Evolutionary conservation across 2,113 vertebrate genomes (phyloP).

Genomic region (Tamias sibiricus): DNA sequence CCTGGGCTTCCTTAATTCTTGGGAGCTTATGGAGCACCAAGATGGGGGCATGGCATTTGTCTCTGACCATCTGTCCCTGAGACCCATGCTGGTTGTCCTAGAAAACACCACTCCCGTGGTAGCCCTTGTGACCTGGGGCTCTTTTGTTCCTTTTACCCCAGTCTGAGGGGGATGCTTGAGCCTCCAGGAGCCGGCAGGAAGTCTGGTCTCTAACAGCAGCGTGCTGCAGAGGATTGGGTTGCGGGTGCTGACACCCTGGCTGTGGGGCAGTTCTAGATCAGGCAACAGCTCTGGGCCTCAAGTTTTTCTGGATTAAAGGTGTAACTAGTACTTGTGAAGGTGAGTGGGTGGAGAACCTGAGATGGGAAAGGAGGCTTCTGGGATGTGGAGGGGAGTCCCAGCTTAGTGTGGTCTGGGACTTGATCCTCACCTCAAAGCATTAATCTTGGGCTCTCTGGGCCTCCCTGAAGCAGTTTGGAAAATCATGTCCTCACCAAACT

Average conservation of each 20-base stretch:
- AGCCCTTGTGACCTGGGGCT: background rate
- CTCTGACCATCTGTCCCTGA: background rate
- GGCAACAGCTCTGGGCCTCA: background rate
- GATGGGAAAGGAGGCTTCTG: background rate
- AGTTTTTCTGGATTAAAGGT: background rate
- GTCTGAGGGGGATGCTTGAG: background rate
- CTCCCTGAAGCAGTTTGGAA: background rate
- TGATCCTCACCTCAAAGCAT: background rate
- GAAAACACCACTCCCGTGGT: background rate
- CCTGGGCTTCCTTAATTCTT: background rate
- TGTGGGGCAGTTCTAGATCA: background rate
- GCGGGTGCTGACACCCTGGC: background rate
- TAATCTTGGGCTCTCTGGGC: background rate
- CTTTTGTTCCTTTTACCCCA: background rate
- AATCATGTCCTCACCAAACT: background rate
- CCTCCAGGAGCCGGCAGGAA: background rate
- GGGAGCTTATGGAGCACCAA: background rate
- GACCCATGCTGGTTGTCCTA: background rate
- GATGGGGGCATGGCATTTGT: background rate
- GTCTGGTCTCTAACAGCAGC: background rate
- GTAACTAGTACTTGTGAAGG: too few relatives aligned
- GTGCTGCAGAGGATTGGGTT: too few relatives aligned
- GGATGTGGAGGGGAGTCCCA: background rate
- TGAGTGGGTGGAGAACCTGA: background rate
- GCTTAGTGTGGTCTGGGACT: background rate